These are phyloP conservation scores for Dendrocincla fuliginosa DNA, from an alignment of 2,797 vertebrate genomes.

Conservation along the genomic window DNA sequence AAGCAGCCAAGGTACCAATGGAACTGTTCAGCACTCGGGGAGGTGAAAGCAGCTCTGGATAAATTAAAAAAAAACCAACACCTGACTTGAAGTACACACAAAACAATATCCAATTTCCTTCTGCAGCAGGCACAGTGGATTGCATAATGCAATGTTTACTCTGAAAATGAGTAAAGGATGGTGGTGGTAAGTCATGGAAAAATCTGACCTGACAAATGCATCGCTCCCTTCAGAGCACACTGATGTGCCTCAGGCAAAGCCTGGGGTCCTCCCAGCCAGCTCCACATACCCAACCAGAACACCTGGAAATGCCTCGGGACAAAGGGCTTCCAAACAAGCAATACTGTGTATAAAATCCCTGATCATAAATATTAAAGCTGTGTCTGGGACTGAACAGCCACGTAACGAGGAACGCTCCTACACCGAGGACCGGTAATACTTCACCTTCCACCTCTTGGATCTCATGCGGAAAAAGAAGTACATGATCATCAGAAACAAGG, in stretches of 20 bases:
- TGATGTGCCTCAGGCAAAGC: not conserved
- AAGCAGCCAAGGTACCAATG: constrained; percentile 7
- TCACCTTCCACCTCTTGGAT: constrained; percentile 85
- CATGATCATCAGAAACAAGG: constrained; percentile 90
- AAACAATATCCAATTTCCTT: not conserved
- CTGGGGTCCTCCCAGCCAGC: not conserved
- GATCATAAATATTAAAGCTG: constrained; percentile 48
- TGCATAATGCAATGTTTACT: constrained; percentile 7
- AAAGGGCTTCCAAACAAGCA: not conserved
- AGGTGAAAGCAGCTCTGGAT: not conserved
- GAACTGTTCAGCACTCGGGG: not conserved
- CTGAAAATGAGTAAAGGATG: not conserved
- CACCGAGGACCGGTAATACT: constrained; percentile 76
- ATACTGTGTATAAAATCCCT: constrained; percentile 61
- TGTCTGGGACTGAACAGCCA: constrained; percentile 15
- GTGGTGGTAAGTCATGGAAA: not conserved
- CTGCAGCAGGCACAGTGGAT: not conserved
- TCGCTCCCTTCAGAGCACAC: not conserved
- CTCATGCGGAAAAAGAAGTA: constrained; percentile 92
- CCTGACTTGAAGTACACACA: not conserved
- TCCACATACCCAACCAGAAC: not conserved
- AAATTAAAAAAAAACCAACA: not conserved
- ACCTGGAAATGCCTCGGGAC: not conserved
- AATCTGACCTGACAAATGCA: not conserved
- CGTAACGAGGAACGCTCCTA: constrained; percentile 39